Evolutionary conservation across 2,888 invertebrate species (phyloP).

Genomic region (Geotrupes spiniger): DNA sequence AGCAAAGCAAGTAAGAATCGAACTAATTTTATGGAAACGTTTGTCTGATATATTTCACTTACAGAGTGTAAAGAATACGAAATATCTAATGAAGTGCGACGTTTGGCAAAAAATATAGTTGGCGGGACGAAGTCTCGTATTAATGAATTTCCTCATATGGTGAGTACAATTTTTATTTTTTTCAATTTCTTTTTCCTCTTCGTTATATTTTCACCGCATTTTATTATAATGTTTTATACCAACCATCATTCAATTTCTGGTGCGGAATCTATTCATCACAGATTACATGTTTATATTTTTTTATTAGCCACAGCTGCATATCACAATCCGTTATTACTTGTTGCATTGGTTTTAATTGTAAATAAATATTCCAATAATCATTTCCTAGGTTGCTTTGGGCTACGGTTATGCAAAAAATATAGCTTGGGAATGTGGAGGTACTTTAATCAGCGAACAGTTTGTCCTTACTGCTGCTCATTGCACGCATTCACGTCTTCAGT

Average conservation of each 20-base stretch:
- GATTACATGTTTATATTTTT: too few species aligned
- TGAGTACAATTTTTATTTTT: slow-evolving; percentile 8
- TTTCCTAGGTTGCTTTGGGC: slow-evolving; percentile 38
- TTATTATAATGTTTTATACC: too few species aligned
- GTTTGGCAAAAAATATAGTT: neutral
- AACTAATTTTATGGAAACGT: neutral
- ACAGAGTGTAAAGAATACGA: neutral
- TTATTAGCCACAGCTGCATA: too few species aligned
- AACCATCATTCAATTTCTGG: too few species aligned
- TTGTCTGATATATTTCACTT: neutral
- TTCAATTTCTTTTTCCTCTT: neutral
- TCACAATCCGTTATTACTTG: too few species aligned
- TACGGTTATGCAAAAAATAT: slow-evolving; percentile 37
- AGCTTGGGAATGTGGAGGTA: slow-evolving; percentile 60
- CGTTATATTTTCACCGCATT: too few species aligned
- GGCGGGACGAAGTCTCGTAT: neutral
- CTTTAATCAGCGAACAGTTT: slow-evolving; percentile 58
- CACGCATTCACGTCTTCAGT: slow-evolving; percentile 12
- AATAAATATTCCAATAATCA: too few species aligned
- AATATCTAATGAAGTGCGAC: too few species aligned
- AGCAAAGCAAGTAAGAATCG: slow-evolving; percentile 14
- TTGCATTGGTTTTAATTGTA: too few species aligned
- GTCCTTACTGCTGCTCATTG: slow-evolving; percentile 68
- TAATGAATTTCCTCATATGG: slow-evolving; percentile 22
- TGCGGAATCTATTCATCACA: too few species aligned